phyloP scores from a whole-genome alignment of 1,140 invertebrate species.

The Mactra quadrangularis region DNA sequence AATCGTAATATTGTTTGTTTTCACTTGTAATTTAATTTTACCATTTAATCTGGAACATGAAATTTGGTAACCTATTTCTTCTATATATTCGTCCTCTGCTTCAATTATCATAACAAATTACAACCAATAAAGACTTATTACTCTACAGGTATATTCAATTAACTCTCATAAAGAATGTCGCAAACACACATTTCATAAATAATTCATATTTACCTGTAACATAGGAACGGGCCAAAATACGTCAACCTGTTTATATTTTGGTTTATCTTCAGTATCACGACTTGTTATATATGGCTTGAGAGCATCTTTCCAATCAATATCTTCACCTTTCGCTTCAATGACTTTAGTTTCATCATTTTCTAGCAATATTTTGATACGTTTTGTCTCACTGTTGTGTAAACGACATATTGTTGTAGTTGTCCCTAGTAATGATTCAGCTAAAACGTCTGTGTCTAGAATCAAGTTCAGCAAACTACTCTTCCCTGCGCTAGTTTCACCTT shows the following conservation, averaged over 20 bases:
- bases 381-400: slow-evolving; percentile 56
- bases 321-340: neutral
- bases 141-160: too few relatives aligned
- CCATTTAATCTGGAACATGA: too few relatives aligned
- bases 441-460: slow-evolving; percentile 66
- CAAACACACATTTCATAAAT: too few relatives aligned
- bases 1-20: too few relatives aligned
- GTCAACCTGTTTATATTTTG: slow-evolving; percentile 55
- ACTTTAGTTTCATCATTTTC: neutral
- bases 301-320: neutral
- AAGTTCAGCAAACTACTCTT: slow-evolving; percentile 71
- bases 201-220: too few relatives aligned
- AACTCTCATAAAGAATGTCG: too few relatives aligned
- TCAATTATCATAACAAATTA: too few relatives aligned
- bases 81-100: too few relatives aligned
- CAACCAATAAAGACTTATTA: too few relatives aligned
- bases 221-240: slow-evolving; percentile 69
- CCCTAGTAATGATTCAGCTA: slow-evolving; percentile 66
- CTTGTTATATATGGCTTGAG: slow-evolving; percentile 35
- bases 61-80: too few relatives aligned
- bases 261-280: neutral
- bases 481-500: slow-evolving; percentile 71
- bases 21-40: too few relatives aligned
- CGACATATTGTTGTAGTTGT: slow-evolving; percentile 70
- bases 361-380: neutral